Evolutionary conservation across 2,797 vertebrate species (phyloP), one percentile per base, ranked within the genome.

Genomic region (Centropyge bicolor): DNA sequence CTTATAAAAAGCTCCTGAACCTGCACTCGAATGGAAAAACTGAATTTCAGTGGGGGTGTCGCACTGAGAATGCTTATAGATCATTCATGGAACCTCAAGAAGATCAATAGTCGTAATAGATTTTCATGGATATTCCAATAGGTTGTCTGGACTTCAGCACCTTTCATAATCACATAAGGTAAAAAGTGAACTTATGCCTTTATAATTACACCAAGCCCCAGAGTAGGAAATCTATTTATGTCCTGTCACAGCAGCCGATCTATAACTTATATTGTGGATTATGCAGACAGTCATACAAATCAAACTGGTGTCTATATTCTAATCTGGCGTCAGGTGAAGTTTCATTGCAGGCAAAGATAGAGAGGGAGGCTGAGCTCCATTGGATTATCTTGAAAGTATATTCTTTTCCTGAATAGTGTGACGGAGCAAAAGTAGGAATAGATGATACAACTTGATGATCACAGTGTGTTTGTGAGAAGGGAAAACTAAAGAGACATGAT

Each of bases 311-410:
- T 80, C 85, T 71, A 31, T 20, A 48, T 73, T 80, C 61, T 86
- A 76, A 91, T 85, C 76, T 82, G 85, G 86, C 77, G 82, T 88
- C 92, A 92, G 87, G 78, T 86, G 83, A 87, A 56, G 45, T 74
- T 89, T 90, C 81, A 92, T 90, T 84, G 87, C 70, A 85, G 67
- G 38, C 71, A 69, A 43, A 27, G 74, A 86, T n/a, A 45, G 49
- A 87, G 65, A 72, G 52, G 36, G 72, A 67, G 56, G 22, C 68
- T 76, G 55, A 9, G 59, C 67, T 73, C 40, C 54, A 91, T 66
- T 88, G 74, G 80, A 87, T 93, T 91, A 90, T 74, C 60, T n/a
- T 82, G 65, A 68, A 85, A 68, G 51, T 16, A 27, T 59, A 27
- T 78, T 75, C 49, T 76, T 74, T 82, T 78, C 59, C 27, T 78